These are phyloP conservation scores for Carassius gibelio DNA, from an alignment of 2,113 vertebrate species.

Conservation along the genomic window DNA sequence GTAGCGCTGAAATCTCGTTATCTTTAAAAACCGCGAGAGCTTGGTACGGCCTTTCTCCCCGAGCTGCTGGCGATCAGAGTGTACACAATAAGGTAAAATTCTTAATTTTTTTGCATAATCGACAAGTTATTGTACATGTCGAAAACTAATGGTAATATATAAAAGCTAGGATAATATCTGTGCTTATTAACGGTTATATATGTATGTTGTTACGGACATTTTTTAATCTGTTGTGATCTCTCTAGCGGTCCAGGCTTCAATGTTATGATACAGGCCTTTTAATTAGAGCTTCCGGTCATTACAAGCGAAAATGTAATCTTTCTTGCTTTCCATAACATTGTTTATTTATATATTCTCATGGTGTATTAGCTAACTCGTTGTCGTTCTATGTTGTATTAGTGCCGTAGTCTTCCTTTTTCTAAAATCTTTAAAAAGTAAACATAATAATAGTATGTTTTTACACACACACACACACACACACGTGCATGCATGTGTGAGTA, in stretches of 20 bases:
- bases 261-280: slow-evolving; percentile 58
- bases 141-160: not conserved
- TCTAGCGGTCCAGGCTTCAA: slow-evolving; percentile 42
- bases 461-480: too few relatives aligned
- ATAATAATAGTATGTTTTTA: not conserved
- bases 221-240: not conserved
- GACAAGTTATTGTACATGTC: not conserved
- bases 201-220: not conserved
- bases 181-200: not conserved
- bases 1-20: slow-evolving; percentile 34
- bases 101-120: not conserved
- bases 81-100: slow-evolving; percentile 46
- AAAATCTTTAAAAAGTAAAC: not conserved
- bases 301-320: not conserved
- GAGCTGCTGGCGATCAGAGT: slow-evolving; percentile 45
- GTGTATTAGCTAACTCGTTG: not conserved
- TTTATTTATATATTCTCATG: not conserved
- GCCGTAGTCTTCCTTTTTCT: not conserved
- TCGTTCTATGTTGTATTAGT: not conserved
- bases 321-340: not conserved
- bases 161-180: not conserved
- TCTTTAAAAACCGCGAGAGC: slow-evolving; percentile 44
- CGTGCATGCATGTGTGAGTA: not conserved
- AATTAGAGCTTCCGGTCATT: slow-evolving; percentile 40
- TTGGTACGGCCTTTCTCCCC: slow-evolving; percentile 48